Percentiles rank a stretch among this genome's conserved stretches.
Evolutionary conservation across 1,140 invertebrate species (phyloP).

Genomic region (Euura lappo): DNA sequence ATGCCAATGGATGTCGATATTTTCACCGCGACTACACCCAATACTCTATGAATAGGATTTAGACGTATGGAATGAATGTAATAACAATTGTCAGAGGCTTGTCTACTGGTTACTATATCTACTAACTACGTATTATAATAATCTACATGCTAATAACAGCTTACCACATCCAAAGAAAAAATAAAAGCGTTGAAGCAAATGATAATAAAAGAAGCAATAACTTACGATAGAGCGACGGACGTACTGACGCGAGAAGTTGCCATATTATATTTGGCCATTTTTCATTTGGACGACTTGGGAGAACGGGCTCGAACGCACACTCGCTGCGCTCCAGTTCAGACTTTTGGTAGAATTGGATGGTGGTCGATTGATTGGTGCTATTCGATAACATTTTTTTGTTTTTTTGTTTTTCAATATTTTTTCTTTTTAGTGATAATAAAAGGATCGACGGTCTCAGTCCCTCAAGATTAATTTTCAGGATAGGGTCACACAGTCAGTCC

Average conservation of each 20-base stretch:
- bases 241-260: conserved; percentile 52
- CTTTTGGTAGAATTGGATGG: conserved; percentile 34
- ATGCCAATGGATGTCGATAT: no score
- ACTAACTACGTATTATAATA: not conserved
- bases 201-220: conserved; percentile 63
- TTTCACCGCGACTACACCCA: no score
- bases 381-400: not conserved
- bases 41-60: no score
- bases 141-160: conserved; percentile 22
- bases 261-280: conserved; percentile 33
- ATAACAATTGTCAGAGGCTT: no score
- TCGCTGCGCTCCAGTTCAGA: conserved; percentile 51
- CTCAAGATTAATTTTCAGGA: no score
- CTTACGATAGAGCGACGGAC: conserved; percentile 60
- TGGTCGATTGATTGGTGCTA: conserved; percentile 32
- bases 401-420: not conserved
- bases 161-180: conserved; percentile 40
- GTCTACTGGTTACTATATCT: not conserved
- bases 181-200: conserved; percentile 58
- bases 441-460: not conserved
- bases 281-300: conserved; percentile 47
- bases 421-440: not conserved
- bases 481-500: no score
- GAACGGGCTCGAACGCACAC: conserved; percentile 51
- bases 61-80: no score